Base-by-base conservation (phyloP, 2,888 invertebrate species). In the Cephus rjabovi region DNA sequence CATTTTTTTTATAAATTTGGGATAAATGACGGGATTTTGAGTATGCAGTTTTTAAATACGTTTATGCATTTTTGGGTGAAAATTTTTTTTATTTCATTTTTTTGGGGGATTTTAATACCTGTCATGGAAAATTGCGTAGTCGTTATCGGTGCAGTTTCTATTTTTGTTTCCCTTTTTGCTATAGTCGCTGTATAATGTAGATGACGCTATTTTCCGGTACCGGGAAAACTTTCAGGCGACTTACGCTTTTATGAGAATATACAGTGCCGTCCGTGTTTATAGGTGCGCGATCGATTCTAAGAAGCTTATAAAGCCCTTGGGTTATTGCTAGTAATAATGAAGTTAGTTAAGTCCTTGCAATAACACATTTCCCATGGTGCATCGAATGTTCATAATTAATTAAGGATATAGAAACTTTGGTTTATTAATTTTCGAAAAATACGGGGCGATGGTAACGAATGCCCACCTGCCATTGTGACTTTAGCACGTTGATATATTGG, bases 291-390 rank as follows among this genome's bases (percentile, higher is more conserved):
- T 77, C 77, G 77, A 77, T 77, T 70, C 71, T 77, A 77, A 77
- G 77, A 77, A 74, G 77, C 77, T 77, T 77, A 74, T 37, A 68
- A 71, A 56, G 70, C 34, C 77, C 75, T 31, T 74, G 56, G 70
- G 77, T 77, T 77, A 77, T 77, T 77, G 75, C 75, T 70, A 75
- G 75, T 75, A 75, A 71, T 77, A 77, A 77, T 77, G 35, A 77
- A 77, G 75, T 75, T 77, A 75, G 77, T 75, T 77, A 77, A 75
- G 74, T 75, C 75, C 75, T 35, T 75, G 77, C 71, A 71, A 77
- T 75, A 77, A 77, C 77, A 77, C 71, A 56, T 56, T 56, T 37
- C 31, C 69, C 75, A 37, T 74, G 37, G 70, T 77, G 74, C 77
- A 71, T 71, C 75, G 70, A 75, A 40, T 70, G 75, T 77, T 75